A percentile compares a stretch with the other conserved stretches of the same genome.
These are phyloP conservation scores for Chesias legatella DNA, from an alignment of 2,888 invertebrate genomes.

Conservation along the genomic window DNA sequence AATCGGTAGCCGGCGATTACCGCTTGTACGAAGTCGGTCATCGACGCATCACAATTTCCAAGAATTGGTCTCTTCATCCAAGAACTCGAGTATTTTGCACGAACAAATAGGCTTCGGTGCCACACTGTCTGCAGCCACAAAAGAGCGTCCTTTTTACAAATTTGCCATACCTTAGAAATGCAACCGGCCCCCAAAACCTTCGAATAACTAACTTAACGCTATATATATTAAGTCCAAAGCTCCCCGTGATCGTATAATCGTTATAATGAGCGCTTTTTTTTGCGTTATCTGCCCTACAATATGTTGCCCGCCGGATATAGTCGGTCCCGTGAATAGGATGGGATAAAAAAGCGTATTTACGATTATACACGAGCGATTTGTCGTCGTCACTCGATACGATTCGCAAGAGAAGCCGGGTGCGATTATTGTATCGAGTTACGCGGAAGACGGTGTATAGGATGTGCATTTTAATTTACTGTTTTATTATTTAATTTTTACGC, in stretches of 20 bases:
- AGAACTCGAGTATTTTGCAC: conserved; percentile 54
- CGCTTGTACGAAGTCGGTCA: conserved; percentile 25
- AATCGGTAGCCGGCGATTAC: conserved; percentile 29
- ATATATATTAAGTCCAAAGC: conserved; percentile 38
- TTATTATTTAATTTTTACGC: conserved; percentile 8
- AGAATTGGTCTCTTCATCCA: conserved; percentile 55
- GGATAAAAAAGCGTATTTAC: conserved; percentile 70
- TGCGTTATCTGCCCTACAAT: conserved; percentile 62
- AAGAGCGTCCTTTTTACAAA: conserved; percentile 63
- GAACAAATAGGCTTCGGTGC: conserved; percentile 71
- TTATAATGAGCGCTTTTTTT: conserved; percentile 60
- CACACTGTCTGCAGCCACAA: conserved; percentile 76
- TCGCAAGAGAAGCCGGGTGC: conserved; percentile 50
- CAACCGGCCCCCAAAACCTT: conserved; percentile 40
- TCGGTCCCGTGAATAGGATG: conserved; percentile 52
- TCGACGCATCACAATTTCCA: conserved; percentile 50
- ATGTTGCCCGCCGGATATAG: conserved; percentile 73
- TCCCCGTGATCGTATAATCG: conserved; percentile 33
- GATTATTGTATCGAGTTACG: conserved; percentile 72
- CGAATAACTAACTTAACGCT: conserved; percentile 44
- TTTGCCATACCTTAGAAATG: conserved; percentile 67
- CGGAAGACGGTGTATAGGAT: conserved; percentile 48
- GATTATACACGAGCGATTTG: conserved; percentile 77
- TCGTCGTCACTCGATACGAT: conserved; percentile 66
- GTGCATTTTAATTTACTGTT: conserved; percentile 17